Evolutionary conservation across 2,797 vertebrate genomes (phyloP).

Genomic region (Dicrostonyx torquatus): DNA sequence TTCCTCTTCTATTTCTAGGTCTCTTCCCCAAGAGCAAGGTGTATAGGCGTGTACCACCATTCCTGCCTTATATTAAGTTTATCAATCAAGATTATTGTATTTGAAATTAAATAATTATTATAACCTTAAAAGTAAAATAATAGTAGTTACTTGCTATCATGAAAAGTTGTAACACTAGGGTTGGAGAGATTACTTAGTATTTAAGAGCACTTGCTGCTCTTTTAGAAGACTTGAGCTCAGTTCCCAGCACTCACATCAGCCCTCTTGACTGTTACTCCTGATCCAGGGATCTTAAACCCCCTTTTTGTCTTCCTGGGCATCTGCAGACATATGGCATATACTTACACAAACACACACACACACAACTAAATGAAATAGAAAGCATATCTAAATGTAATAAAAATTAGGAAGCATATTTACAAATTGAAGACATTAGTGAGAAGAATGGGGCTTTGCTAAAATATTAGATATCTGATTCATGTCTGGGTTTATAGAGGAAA

Average conservation of each 20-base stretch:
- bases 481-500: background rate
- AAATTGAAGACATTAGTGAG: background rate
- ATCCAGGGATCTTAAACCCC: background rate
- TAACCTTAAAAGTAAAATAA: slow-evolving; percentile 3
- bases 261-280: background rate
- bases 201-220: background rate
- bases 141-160: background rate
- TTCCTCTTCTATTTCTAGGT: background rate
- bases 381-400: background rate
- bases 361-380: background rate
- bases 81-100: background rate
- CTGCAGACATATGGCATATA: background rate
- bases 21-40: background rate
- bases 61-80: background rate
- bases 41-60: background rate
- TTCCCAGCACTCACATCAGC: background rate
- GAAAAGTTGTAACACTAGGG: background rate
- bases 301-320: background rate
- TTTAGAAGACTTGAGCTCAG: background rate
- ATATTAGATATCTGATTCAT: background rate
- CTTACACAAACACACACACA: background rate
- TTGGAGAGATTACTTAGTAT: background rate
- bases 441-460: background rate
- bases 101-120: slow-evolving; percentile 43
- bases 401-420: background rate